These are phyloP conservation scores for Gobius niger DNA, from an alignment of 2,113 vertebrate genomes.

Conservation along the genomic window DNA sequence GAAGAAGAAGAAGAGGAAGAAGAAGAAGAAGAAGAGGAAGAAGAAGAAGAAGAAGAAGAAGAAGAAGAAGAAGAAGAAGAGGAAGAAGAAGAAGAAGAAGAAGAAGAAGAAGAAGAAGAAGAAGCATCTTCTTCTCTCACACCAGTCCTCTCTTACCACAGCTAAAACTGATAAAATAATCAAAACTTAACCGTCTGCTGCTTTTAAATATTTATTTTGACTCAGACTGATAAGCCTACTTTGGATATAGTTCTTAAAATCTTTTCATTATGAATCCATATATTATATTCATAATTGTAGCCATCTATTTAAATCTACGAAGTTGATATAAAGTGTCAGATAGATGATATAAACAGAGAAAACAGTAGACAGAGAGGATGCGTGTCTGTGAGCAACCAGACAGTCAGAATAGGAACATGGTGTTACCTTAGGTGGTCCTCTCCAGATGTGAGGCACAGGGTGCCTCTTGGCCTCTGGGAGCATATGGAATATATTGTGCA, in stretches of 20 bases:
- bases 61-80: not conserved
- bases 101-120: not conserved
- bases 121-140: too few relatives aligned
- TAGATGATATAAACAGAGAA: conserved; percentile 2
- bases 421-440: conserved; percentile 65
- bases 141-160: too few relatives aligned
- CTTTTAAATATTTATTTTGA: too few relatives aligned
- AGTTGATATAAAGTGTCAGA: not conserved
- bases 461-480: conserved; percentile 45
- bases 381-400: conserved; percentile 24
- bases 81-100: not conserved
- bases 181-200: too few relatives aligned
- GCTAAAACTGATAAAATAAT: too few relatives aligned
- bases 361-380: conserved; percentile 16
- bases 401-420: conserved; percentile 48
- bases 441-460: conserved; percentile 64
- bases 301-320: not conserved
- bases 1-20: not conserved
- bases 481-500: conserved; percentile 70
- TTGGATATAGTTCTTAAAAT: too few relatives aligned
- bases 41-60: not conserved
- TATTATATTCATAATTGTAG: too few relatives aligned
- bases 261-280: too few relatives aligned
- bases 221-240: too few relatives aligned
- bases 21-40: not conserved